Evolutionary conservation across 2,113 vertebrate genomes (phyloP).

Genomic region (Cariama cristata): DNA sequence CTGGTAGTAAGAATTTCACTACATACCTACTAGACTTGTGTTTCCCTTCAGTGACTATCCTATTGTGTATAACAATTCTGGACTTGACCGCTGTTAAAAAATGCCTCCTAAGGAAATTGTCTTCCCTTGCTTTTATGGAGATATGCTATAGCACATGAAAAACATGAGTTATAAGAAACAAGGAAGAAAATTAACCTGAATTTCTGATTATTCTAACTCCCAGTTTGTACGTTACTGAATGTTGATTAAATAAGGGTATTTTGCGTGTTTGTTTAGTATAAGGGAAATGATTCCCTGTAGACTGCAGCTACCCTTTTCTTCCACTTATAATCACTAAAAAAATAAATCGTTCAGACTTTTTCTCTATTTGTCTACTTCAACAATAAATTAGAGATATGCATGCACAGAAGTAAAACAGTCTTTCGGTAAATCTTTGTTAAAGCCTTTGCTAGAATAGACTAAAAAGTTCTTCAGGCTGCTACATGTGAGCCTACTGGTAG

Average conservation of each 20-base stretch:
- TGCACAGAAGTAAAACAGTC: background rate
- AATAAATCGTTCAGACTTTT: background rate
- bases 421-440: background rate
- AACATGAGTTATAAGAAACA: background rate
- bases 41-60: background rate
- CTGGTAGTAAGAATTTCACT: background rate
- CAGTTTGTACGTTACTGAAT: background rate
- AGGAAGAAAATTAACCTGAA: background rate
- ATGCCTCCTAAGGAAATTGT: background rate
- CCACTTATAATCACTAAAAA: background rate
- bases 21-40: background rate
- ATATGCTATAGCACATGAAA: background rate
- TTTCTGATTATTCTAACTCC: background rate
- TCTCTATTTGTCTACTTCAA: background rate
- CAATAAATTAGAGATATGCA: background rate
- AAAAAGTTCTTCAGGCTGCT: background rate
- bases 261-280: background rate
- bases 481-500: background rate
- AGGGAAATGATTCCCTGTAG: background rate
- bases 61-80: background rate
- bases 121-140: background rate
- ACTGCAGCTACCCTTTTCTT: background rate
- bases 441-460: background rate
- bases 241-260: background rate
- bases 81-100: background rate